Evolutionary conservation across 2,797 vertebrate genomes (phyloP).

Genomic region (Phrynocephalus vlangalii): DNA sequence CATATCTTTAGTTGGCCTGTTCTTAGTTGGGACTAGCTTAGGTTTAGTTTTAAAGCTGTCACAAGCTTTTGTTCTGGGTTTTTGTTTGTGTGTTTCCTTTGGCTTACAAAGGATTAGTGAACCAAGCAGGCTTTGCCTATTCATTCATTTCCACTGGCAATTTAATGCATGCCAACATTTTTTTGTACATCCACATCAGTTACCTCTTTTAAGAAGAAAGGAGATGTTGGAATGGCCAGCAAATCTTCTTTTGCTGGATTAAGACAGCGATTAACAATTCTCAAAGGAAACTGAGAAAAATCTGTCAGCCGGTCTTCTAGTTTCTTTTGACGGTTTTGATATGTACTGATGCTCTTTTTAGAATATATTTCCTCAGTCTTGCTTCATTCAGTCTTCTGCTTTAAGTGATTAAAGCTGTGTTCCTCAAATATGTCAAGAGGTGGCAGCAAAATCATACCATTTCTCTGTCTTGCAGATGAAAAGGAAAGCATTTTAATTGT

Average conservation of each 20-base stretch:
- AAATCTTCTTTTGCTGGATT: not conserved
- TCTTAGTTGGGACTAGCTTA: no score
- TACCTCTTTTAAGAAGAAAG: not conserved
- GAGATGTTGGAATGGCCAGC: not conserved
- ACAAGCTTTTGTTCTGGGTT: no score
- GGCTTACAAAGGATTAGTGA: no score
- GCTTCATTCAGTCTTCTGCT: not conserved
- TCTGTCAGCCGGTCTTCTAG: not conserved
- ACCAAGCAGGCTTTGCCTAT: no score
- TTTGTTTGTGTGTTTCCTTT: no score
- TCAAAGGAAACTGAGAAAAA: not conserved
- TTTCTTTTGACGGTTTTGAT: not conserved
- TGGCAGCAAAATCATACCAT: slow-evolving; percentile 76
- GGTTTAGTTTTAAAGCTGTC: no score
- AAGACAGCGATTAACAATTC: not conserved
- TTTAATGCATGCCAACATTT: not conserved
- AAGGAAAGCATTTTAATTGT: not conserved
- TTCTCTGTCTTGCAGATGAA: not conserved
- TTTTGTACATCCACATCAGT: not conserved
- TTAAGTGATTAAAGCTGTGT: slow-evolving; percentile 37
- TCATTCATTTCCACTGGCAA: not conserved
- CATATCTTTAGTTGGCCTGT: no score
- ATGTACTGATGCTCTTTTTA: slow-evolving; percentile 6
- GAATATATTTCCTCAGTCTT: not conserved
- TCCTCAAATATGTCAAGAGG: slow-evolving; percentile 69